phyloP scores from a whole-genome alignment of 2,888 invertebrate genomes.

The Drosophila dives region DNA sequence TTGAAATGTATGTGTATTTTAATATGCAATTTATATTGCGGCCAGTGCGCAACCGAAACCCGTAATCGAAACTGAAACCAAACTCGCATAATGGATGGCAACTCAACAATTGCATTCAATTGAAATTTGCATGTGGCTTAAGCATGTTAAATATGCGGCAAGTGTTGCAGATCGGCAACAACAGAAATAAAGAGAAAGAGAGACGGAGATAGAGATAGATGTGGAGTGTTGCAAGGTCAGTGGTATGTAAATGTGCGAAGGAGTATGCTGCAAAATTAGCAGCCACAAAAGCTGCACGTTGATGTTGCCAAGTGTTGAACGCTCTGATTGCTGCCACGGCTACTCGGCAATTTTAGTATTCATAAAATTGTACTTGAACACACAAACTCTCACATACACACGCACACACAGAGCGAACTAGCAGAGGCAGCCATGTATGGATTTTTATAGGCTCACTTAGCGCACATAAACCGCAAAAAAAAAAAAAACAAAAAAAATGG shows the following conservation, averaged over 20 bases:
- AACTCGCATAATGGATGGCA: slow-evolving; percentile 30
- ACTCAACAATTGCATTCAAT: slow-evolving; percentile 42
- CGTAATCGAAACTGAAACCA: slow-evolving; percentile 27
- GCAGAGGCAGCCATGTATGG: slow-evolving; percentile 65
- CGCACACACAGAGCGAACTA: slow-evolving; percentile 1
- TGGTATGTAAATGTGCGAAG: slow-evolving; percentile 37
- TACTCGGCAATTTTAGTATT: slow-evolving; percentile 64
- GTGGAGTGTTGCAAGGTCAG: slow-evolving; percentile 36
- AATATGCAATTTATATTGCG: slow-evolving; percentile 67
- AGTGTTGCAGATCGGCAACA: neutral
- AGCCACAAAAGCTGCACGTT: slow-evolving; percentile 45
- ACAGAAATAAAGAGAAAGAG: neutral
- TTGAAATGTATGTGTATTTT: slow-evolving; percentile 51
- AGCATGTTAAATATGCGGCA: slow-evolving; percentile 28
- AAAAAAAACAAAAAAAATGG: slow-evolving; percentile 2
- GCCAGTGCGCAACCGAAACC: slow-evolving; percentile 30
- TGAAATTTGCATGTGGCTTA: slow-evolving; percentile 39
- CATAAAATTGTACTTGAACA: slow-evolving; percentile 75
- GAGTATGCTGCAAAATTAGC: slow-evolving; percentile 64
- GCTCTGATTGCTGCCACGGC: slow-evolving; percentile 68
- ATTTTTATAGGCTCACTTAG: slow-evolving; percentile 80
- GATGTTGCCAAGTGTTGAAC: slow-evolving; percentile 67
- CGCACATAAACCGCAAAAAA: slow-evolving; percentile 72
- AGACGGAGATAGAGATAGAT: neutral
- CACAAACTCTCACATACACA: slow-evolving; percentile 18